phyloP scores from a whole-genome alignment of 2,888 invertebrate genomes.

The Nymphalis polychloros region DNA sequence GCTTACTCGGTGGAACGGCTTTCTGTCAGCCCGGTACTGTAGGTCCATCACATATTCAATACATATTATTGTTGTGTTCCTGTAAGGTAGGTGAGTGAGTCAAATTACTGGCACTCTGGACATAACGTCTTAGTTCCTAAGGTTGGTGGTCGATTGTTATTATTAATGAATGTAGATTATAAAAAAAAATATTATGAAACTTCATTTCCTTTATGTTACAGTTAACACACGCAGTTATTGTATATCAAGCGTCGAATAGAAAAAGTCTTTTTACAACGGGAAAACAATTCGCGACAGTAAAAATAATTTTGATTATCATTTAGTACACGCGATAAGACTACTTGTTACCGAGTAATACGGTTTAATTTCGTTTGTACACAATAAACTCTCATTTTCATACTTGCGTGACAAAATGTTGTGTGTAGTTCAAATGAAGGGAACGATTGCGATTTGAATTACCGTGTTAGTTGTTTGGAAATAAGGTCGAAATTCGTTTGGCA shows the following conservation, averaged over 20 bases:
- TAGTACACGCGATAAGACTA: constrained; percentile 1
- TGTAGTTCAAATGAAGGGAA: constrained; percentile 39
- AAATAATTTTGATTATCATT: constrained; percentile 30
- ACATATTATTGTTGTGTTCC: too few species aligned
- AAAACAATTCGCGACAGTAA: constrained; percentile 36
- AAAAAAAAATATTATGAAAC: constrained; percentile 3
- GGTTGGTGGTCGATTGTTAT: too few species aligned
- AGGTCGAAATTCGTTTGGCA: constrained; percentile 18
- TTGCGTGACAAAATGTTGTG: constrained; percentile 37
- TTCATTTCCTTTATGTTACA: constrained; percentile 26
- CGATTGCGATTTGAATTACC: constrained; percentile 31
- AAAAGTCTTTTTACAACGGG: constrained; percentile 38
- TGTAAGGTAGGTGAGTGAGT: too few species aligned
- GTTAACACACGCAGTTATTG: constrained; percentile 7
- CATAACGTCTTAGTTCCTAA: too few species aligned
- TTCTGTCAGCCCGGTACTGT: too few species aligned
- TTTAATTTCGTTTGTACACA: constrained; percentile 37
- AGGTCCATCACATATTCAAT: too few species aligned
- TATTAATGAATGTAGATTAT: background rate
- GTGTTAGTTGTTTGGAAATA: constrained; percentile 26
- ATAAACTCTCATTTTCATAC: constrained; percentile 36
- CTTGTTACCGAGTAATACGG: constrained; percentile 14
- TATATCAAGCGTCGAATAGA: constrained; percentile 8
- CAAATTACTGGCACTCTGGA: too few species aligned
- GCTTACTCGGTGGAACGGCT: too few species aligned